Base-by-base conservation (phyloP, 2,113 vertebrate species). In the Pholis gunnellus region DNA sequence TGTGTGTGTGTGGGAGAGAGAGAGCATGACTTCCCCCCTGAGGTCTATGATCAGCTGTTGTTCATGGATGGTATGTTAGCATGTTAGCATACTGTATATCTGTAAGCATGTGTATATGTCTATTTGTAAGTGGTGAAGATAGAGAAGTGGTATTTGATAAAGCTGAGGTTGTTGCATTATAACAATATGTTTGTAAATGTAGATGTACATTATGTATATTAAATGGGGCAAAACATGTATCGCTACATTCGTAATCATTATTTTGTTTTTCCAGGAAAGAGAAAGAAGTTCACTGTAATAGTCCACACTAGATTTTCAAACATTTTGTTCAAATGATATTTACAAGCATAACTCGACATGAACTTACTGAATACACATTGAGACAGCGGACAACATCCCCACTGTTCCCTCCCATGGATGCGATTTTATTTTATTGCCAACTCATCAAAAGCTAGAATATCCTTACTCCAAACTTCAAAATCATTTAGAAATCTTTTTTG, bases 1-100 rank as follows among this genome's bases (percentile, higher is more conserved):
- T 46, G 46, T 48, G 46, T 17, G 6, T 48, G 46, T 48, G 38
- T 40, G 38, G 9, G 31, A 34, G 34, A 6, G 42, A 13, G 59
- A 57, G 60, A 61, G n/a, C 64, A 63, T 25, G 27, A 73, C 9
- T 4, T 76, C 61, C 44, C 67, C 36, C 72, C 66, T 20, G 50
- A 61, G 60, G 52, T 63, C 38, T 67, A 2, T 56, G 20, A 34
- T 57, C 54, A 81, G n/a, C 38, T 29, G 65, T 38, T 70, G n/a
- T 27, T 63, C 40, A 61, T 71, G 34, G 38, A 65, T 34, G 5
- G 31, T 5, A 34, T 34, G 34, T 6, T 34, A 34, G 34, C 5
- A 34, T 64, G 36, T 69, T 69, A 69, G 13, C n/a, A n/a, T n/a
- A n/a, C n/a, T 60, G 63, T 57, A 40, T 13, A 8, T 73, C 5